A percentile compares a stretch with the other conserved stretches of the same genome.
phyloP scores from a whole-genome alignment of 2,113 vertebrate genomes.

The Anolis sagrei region DNA sequence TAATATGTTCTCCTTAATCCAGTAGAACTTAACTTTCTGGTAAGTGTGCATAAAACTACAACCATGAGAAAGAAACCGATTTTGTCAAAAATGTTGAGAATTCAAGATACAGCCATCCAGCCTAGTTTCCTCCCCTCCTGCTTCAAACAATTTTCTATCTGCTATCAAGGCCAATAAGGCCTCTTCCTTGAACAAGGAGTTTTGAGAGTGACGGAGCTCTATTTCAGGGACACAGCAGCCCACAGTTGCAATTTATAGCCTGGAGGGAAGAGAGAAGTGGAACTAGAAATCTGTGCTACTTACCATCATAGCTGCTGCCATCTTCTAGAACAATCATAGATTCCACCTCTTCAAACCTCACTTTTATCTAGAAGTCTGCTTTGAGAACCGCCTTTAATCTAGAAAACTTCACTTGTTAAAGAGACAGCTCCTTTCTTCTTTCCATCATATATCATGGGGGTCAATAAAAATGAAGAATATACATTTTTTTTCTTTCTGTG shows the following conservation, averaged over 20 bases:
- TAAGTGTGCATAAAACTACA: background rate
- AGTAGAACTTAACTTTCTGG: background rate
- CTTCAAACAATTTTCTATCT: too few relatives aligned
- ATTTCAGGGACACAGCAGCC: background rate
- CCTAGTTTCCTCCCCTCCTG: background rate
- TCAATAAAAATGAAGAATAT: background rate
- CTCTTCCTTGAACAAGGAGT: background rate
- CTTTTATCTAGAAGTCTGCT: conserved; percentile 19
- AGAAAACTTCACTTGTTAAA: conserved; percentile 47
- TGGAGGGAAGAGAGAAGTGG: background rate
- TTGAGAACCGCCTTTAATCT: background rate
- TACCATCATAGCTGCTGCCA: conserved; percentile 64
- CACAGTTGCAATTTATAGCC: background rate
- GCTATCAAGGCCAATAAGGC: background rate
- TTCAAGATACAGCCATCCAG: background rate
- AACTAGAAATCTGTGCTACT: conserved; percentile 10
- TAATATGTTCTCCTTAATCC: background rate
- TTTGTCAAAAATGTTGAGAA: background rate
- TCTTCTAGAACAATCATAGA: background rate
- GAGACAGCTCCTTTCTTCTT: background rate
- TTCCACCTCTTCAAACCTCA: rapidly evolving
- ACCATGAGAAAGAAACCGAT: background rate
- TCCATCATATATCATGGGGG: background rate
- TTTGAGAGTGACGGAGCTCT: background rate
- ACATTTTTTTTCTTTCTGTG: background rate